phyloP scores from a whole-genome alignment of 1,140 invertebrate species.

The Drosophila sp. region DNA sequence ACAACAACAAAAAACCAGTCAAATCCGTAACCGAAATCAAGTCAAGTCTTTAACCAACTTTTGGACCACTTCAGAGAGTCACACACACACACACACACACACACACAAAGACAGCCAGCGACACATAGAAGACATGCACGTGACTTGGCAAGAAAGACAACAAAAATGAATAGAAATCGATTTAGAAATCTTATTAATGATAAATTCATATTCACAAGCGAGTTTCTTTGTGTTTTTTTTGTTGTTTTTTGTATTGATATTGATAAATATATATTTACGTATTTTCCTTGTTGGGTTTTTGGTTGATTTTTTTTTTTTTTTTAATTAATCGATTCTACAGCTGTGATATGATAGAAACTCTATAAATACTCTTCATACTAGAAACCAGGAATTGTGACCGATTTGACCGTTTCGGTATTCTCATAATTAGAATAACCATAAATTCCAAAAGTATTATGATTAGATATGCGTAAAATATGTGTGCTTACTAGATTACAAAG shows the following conservation, averaged over 20 bases:
- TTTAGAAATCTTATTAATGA: conserved; percentile 16
- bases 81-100: conserved; percentile 4
- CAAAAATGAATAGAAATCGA: conserved; percentile 4
- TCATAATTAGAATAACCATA: not conserved
- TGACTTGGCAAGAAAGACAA: conserved; percentile 44
- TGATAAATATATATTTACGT: not conserved
- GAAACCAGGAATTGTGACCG: not conserved
- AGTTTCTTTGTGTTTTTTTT: not conserved
- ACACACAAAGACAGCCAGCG: not conserved
- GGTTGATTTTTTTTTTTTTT: conserved; percentile 10
- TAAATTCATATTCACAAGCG: conserved; percentile 4
- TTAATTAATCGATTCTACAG: conserved; percentile 42
- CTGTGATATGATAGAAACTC: conserved; percentile 24
- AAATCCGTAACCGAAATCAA: conserved; percentile 13
- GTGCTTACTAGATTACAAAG: not conserved
- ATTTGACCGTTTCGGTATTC: conserved; percentile 2
- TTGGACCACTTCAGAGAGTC: conserved; percentile 20
- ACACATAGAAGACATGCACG: conserved; percentile 41
- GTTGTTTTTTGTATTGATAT: not conserved
- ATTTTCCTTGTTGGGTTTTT: conserved; percentile 1
- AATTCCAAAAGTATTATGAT: not conserved
- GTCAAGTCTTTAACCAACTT: conserved; percentile 21
- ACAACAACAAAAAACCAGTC: conserved; percentile 38
- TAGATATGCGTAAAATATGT: not conserved
- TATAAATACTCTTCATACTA: not conserved